Evolutionary conservation across 1,140 invertebrate species (phyloP).

Genomic region (Aphelenchoides besseyi): DNA sequence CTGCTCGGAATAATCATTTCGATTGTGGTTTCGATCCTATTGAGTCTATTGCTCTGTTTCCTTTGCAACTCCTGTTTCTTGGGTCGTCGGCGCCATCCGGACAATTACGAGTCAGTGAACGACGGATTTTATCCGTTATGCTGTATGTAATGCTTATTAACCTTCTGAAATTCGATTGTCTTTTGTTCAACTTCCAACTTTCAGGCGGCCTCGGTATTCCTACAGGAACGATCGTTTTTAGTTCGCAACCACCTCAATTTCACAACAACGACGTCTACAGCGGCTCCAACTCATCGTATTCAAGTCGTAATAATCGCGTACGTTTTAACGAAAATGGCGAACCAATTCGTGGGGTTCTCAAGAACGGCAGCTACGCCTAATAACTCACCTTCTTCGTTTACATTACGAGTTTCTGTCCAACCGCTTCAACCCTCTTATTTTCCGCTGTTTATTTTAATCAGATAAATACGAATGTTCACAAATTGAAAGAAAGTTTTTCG

Average conservation of each 20-base stretch:
- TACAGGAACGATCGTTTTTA: constrained; percentile 45
- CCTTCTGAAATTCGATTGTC: constrained; percentile 15
- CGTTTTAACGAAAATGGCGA: constrained; percentile 45
- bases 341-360: constrained; percentile 40
- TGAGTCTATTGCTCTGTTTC: constrained; percentile 34
- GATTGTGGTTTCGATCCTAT: constrained; percentile 18
- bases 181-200: constrained; percentile 16
- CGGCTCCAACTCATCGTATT: constrained; percentile 28
- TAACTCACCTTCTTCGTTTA: background rate
- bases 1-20: constrained; percentile 40
- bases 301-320: constrained; percentile 33
- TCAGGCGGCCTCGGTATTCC: constrained; percentile 48
- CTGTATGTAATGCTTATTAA: constrained; percentile 37
- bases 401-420: background rate
- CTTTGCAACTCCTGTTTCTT: constrained; percentile 49
- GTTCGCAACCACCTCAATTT: constrained; percentile 45
- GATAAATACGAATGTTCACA: background rate
- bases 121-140: constrained; percentile 45
- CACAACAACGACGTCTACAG: constrained; percentile 18
- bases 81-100: constrained; percentile 39
- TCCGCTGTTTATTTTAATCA: background rate
- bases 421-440: constrained; percentile 9
- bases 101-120: constrained; percentile 40
- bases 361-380: constrained; percentile 29
- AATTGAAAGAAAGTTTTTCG: background rate